These are phyloP conservation scores for Pygoscelis antarcticus DNA, from an alignment of 2,113 vertebrate genomes.

Conservation along the genomic window DNA sequence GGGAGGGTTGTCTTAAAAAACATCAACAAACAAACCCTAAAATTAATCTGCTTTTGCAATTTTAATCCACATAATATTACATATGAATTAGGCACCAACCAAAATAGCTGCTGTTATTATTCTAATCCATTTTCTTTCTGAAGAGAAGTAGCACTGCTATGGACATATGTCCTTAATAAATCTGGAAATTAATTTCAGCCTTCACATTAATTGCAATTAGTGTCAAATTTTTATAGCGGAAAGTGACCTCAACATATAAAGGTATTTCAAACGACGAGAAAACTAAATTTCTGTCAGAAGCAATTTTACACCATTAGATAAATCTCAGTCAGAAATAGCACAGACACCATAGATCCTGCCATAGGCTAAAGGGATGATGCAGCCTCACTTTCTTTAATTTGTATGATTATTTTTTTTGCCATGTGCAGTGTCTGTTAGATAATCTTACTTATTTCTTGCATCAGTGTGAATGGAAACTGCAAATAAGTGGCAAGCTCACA, in stretches of 20 bases:
- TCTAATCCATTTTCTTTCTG: not conserved
- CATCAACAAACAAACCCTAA: not conserved
- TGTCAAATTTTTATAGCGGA: not conserved
- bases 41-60: not conserved
- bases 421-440: not conserved
- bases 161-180: not conserved
- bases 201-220: conserved; percentile 8
- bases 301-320: not conserved
- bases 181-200: not conserved
- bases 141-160: not conserved
- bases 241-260: conserved; percentile 19
- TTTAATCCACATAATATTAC: not conserved
- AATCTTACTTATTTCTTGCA: not conserved
- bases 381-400: not conserved
- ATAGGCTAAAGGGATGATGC: not conserved
- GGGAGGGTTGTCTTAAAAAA: not conserved
- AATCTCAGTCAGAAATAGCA: not conserved
- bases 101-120: not conserved
- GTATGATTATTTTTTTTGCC: not conserved
- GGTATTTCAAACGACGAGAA: conserved; percentile 12
- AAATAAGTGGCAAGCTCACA: not conserved
- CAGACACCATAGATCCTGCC: not conserved
- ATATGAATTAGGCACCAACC: not conserved
- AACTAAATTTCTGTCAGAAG: conserved; percentile 14
- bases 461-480: not conserved